These are phyloP conservation scores for Clinocottus analis DNA, from an alignment of 2,113 vertebrate species.

Conservation along the genomic window DNA sequence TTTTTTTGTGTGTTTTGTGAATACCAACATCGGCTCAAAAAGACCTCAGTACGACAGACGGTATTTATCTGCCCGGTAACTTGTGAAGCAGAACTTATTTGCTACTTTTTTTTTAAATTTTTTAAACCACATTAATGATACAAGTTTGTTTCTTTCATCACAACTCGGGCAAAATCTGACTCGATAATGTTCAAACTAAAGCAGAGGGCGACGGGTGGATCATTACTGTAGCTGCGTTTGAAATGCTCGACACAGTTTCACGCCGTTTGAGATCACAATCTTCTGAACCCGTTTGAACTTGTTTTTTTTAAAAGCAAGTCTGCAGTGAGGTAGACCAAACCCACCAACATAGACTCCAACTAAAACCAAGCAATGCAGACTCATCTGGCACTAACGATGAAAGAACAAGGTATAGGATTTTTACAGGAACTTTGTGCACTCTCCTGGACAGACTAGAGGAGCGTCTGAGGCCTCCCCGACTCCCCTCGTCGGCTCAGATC, in stretches of 20 bases:
- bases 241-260: not conserved
- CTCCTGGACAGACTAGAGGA: not conserved
- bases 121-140: not conserved
- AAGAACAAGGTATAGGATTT: not conserved
- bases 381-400: not conserved
- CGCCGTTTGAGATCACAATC: conserved; percentile 14
- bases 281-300: not conserved
- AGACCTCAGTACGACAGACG: not conserved
- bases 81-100: not conserved
- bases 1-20: conserved; percentile 8
- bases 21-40: not conserved
- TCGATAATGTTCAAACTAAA: not conserved
- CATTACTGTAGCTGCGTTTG: not conserved
- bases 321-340: too few species aligned
- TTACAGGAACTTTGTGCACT: too few species aligned
- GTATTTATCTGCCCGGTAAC: not conserved
- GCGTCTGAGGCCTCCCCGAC: not conserved
- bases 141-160: not conserved
- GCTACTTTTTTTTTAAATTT: not conserved
- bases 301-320: too few species aligned
- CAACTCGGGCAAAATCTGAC: not conserved
- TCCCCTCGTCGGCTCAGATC: not conserved
- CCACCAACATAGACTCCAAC: not conserved
- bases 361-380: conserved; percentile 6
- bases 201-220: conserved; percentile 19